These are phyloP conservation scores for Coelinius sp. DNA, from an alignment of 2,888 invertebrate genomes.

Conservation along the genomic window DNA sequence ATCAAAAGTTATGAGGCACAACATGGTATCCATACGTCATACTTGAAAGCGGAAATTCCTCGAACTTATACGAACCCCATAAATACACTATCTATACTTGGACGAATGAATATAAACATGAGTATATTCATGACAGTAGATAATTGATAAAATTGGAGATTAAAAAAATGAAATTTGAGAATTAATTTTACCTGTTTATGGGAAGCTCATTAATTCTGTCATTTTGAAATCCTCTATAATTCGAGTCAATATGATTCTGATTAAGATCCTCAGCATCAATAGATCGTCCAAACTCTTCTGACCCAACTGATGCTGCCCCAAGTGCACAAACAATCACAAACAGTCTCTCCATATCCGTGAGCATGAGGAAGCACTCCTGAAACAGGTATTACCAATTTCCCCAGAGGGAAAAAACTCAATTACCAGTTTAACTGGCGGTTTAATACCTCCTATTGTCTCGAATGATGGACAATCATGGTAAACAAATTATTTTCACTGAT, in stretches of 20 bases:
- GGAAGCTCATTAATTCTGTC: background rate
- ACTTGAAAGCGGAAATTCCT: too few relatives aligned
- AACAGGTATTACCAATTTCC: constrained; percentile 4
- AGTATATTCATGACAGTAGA: too few relatives aligned
- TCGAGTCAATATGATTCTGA: background rate
- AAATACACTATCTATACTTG: too few relatives aligned
- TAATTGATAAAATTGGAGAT: background rate
- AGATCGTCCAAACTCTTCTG: background rate
- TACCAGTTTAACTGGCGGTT: background rate
- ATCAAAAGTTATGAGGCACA: too few relatives aligned
- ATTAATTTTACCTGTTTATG: background rate
- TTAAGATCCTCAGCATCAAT: background rate
- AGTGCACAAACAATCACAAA: constrained; percentile 15
- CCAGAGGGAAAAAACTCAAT: constrained; percentile 2
- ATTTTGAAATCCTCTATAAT: background rate
- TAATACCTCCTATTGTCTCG: background rate
- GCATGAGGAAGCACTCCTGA: constrained; percentile 8
- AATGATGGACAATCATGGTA: constrained; percentile 1
- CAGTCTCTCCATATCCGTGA: constrained; percentile 30
- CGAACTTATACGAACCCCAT: too few relatives aligned
- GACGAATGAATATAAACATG: too few relatives aligned
- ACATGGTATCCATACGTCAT: too few relatives aligned
- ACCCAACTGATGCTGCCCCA: background rate
- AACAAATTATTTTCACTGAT: background rate
- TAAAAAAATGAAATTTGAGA: background rate